These are phyloP conservation scores for Eulimnadia texana DNA, from an alignment of 1,140 invertebrate genomes.

Conservation along the genomic window DNA sequence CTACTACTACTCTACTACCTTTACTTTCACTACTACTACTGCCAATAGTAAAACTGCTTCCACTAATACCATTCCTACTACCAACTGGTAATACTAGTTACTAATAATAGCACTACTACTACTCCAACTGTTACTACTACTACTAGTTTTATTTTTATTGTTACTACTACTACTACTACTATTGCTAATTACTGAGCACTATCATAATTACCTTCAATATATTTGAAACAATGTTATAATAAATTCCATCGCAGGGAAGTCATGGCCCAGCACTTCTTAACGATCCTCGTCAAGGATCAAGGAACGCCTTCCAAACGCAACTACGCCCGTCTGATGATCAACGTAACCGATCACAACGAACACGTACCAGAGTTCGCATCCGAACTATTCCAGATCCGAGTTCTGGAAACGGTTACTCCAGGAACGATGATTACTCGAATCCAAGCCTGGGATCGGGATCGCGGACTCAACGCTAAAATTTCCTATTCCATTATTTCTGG, in stretches of 20 bases:
- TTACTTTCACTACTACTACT: no score
- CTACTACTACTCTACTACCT: no score
- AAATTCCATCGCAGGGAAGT: conserved; percentile 41
- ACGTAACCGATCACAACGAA: conserved; percentile 77
- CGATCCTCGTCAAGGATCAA: conserved; percentile 77
- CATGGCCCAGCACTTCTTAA: conserved; percentile 64
- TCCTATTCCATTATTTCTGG: conserved; percentile 66
- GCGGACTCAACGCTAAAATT: conserved; percentile 62
- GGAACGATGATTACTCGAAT: conserved; percentile 56
- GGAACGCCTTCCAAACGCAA: conserved; percentile 73
- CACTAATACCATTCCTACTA: no score
- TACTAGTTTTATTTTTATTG: no score
- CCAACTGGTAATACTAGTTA: no score
- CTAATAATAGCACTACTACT: no score
- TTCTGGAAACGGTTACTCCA: conserved; percentile 55
- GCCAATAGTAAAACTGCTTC: no score
- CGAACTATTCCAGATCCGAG: conserved; percentile 53
- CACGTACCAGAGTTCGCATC: conserved; percentile 68
- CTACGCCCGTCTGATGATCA: conserved; percentile 64
- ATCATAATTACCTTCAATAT: no score
- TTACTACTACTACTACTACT: no score
- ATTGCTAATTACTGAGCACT: no score
- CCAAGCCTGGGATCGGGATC: conserved; percentile 60
- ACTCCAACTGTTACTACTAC: no score
- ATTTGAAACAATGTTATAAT: no score